Conservation (phyloP, 2,888 invertebrate genomes). For the Unio delphinus region DNA sequence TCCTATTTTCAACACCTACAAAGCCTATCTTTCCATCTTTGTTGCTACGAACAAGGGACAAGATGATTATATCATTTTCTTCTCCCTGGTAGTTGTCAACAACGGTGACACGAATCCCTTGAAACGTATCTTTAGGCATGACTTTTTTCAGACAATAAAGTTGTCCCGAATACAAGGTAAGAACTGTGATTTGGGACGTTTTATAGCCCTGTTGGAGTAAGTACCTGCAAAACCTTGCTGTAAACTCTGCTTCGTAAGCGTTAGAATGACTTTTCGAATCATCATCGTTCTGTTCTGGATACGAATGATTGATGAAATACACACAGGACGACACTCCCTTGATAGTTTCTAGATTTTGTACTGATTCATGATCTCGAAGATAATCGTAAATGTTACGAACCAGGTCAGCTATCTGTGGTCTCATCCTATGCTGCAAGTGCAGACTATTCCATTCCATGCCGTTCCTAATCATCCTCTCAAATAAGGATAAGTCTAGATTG, state of each 20-base stretch:
- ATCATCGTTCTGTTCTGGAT: constrained; percentile 29
- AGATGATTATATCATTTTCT: constrained; percentile 68
- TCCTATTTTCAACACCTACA: constrained; percentile 46
- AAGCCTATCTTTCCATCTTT: constrained; percentile 57
- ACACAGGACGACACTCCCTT: constrained; percentile 47
- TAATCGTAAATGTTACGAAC: constrained; percentile 49
- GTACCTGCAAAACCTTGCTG: constrained; percentile 49
- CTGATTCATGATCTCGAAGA: constrained; percentile 40
- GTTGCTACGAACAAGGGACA: constrained; percentile 68
- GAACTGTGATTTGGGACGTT: constrained; percentile 49
- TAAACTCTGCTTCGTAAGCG: constrained; percentile 52
- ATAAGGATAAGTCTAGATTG: constrained; percentile 83
- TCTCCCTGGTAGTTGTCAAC: constrained; percentile 68
- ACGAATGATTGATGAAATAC: constrained; percentile 55
- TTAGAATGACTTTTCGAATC: constrained; percentile 46
- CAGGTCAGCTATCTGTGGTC: constrained; percentile 76
- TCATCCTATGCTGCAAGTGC: constrained; percentile 75
- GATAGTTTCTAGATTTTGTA: constrained; percentile 34
- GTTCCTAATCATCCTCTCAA: constrained; percentile 84
- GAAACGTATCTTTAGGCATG: constrained; percentile 41
- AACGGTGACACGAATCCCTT: constrained; percentile 46
- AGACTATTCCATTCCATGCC: constrained; percentile 77
- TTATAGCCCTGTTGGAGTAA: constrained; percentile 57
- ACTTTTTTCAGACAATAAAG: constrained; percentile 48
- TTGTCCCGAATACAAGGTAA: constrained; percentile 54